These are phyloP conservation scores for Gnathonemus longibarbis DNA, from an alignment of 2,113 vertebrate genomes.

Conservation along the genomic window DNA sequence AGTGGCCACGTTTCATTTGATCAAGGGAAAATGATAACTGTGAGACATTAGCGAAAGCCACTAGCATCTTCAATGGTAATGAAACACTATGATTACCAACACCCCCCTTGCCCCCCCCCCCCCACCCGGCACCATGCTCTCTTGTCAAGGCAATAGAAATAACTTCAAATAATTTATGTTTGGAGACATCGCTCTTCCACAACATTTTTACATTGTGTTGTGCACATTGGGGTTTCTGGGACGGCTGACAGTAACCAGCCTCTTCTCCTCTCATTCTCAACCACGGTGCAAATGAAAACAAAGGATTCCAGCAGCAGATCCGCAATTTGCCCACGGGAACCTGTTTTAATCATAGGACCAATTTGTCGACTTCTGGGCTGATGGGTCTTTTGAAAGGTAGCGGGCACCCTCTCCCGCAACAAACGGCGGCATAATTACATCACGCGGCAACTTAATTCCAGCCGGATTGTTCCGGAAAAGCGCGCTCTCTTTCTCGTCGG, in stretches of 20 bases:
- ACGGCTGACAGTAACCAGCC: neutral
- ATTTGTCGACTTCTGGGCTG: neutral
- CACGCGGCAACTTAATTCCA: neutral
- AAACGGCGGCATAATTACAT: neutral
- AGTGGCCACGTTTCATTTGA: neutral
- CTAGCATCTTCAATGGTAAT: neutral
- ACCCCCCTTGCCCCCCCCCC: neutral
- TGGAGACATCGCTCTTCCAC: neutral
- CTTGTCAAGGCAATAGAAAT: conserved; percentile 5
- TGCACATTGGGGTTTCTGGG: neutral
- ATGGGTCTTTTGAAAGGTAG: neutral
- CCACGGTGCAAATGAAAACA: neutral
- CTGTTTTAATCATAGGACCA: conserved; percentile 5
- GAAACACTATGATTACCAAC: neutral
- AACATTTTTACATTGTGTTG: neutral
- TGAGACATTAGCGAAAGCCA: neutral
- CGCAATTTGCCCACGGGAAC: neutral
- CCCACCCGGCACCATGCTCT: neutral
- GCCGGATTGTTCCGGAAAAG: neutral
- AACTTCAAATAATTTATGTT: neutral
- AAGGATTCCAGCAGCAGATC: neutral
- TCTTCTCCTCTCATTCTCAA: neutral
- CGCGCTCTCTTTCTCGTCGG: neutral
- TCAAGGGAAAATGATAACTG: neutral
- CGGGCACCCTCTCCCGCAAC: neutral